Evolutionary conservation across 2,888 invertebrate species (phyloP).

Genomic region (Hololepta plana): DNA sequence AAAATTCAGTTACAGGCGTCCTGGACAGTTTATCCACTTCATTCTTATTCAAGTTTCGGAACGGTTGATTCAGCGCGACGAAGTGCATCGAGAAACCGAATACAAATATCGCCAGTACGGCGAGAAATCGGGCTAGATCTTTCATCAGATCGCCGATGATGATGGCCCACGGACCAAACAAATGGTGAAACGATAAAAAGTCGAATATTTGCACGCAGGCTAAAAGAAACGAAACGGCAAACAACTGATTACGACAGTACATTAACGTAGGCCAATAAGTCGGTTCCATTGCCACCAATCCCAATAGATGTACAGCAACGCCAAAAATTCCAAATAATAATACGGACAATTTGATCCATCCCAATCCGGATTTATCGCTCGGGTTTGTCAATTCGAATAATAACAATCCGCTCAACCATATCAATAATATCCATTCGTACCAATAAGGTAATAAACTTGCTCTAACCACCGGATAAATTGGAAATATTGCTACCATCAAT

Average conservation of each 20-base stretch:
- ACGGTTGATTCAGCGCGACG: conserved; percentile 90
- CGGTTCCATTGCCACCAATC: conserved; percentile 45
- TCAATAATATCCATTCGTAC: conserved; percentile 91
- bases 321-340: conserved; percentile 78
- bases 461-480: conserved; percentile 67
- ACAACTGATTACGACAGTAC: conserved; percentile 92
- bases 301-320: conserved; percentile 74
- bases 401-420: conserved; percentile 87
- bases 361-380: conserved; percentile 91
- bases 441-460: conserved; percentile 71
- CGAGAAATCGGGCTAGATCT: conserved; percentile 89
- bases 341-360: conserved; percentile 82
- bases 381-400: conserved; percentile 95
- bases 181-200: conserved; percentile 95
- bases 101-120: conserved; percentile 94
- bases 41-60: conserved; percentile 59
- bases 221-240: conserved; percentile 84
- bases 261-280: conserved; percentile 72
- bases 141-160: conserved; percentile 93
- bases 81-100: conserved; percentile 97
- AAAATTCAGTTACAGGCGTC: too few species aligned
- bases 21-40: too few species aligned
- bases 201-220: conserved; percentile 96
- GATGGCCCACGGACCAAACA: conserved; percentile 99
- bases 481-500: conserved; percentile 75